Base-by-base conservation (phyloP, 2,113 vertebrate genomes). In the Odocoileus hemionus region DNA sequence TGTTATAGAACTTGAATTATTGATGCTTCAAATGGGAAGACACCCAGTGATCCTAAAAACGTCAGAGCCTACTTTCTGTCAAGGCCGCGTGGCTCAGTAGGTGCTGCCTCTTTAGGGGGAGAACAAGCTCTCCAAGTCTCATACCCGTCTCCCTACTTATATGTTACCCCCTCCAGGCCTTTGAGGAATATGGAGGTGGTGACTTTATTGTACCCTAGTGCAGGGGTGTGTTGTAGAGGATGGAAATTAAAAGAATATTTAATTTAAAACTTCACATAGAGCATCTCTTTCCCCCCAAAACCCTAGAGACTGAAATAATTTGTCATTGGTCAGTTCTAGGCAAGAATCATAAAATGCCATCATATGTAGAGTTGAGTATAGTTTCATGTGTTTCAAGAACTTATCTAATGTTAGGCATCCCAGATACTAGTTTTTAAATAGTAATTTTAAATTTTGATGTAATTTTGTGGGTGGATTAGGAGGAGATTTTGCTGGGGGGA, bases 401-500 rank as follows among this genome's bases (percentile, higher is more conserved):
- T 86, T 93, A 21, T 45, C 45, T 58, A n/a, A 54, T 55, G 45
- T 82, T 82, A 10, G 55, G 28, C 28, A 54, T 47, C 36, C n/a
- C 57, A 83, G 47, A 12, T 83, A 52, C 4, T 74, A 17, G 92
- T 76, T 88, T 94, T 94, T n/a, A 84, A 57, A 45, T 21, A 55
- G 52, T 26, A 55, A 55, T 55, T 83, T 55, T 39, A 83, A 55
- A 83, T 55, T 84, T 36, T 26, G 15, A 30, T 64, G 57, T 55
- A 55, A 60, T 86, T 85, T 88, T 64, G 4, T 60, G 67, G 28
- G 15, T 74, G 30, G 43, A 39, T 28, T 33, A 76, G 19, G 30
- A 85, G 9, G n/a, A 15, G 78, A 58, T 97, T 94, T 92, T 90
- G 11, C n/a, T 67, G 14, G 39, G 54, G 39, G 39, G 89, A 28